Conservation (phyloP, 1,140 invertebrate species). For the Brachionus plicatilis region DNA sequence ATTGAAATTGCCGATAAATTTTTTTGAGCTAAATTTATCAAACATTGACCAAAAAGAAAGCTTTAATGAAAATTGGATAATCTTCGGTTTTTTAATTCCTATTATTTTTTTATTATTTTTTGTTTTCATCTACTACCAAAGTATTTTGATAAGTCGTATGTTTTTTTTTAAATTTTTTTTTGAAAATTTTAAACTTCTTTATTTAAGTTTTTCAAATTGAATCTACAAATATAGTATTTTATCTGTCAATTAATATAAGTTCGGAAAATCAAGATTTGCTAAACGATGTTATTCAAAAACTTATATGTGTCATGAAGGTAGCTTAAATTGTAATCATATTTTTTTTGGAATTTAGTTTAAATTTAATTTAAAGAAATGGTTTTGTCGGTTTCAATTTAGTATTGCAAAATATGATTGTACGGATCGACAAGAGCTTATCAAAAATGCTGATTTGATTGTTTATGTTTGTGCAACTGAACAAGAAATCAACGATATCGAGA, state of each 20-base stretch:
- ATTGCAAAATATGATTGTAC: not conserved
- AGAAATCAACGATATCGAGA: not conserved
- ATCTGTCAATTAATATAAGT: not conserved
- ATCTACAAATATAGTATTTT: not conserved
- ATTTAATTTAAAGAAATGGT: conserved; percentile 4
- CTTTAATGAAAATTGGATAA: not conserved
- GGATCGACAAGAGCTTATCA: not conserved
- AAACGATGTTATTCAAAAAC: not conserved
- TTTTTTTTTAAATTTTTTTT: not conserved
- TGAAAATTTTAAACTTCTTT: not conserved
- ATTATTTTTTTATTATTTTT: not conserved
- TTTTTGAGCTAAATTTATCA: not conserved
- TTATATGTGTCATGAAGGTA: not conserved
- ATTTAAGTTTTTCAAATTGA: not conserved
- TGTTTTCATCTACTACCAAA: not conserved
- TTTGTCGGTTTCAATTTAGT: not conserved
- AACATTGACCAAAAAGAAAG: not conserved
- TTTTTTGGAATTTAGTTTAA: not conserved
- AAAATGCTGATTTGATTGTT: conserved; percentile 3
- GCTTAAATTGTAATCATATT: not conserved
- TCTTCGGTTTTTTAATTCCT: not conserved
- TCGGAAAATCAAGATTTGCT: not conserved
- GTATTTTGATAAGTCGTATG: not conserved
- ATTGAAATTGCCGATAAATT: not conserved
- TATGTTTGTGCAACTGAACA: not conserved